A percentile compares a stretch with the other conserved stretches of the same genome.
These are phyloP conservation scores for Xiphophorus couchianus DNA, from an alignment of 2,113 vertebrate species.

Conservation along the genomic window DNA sequence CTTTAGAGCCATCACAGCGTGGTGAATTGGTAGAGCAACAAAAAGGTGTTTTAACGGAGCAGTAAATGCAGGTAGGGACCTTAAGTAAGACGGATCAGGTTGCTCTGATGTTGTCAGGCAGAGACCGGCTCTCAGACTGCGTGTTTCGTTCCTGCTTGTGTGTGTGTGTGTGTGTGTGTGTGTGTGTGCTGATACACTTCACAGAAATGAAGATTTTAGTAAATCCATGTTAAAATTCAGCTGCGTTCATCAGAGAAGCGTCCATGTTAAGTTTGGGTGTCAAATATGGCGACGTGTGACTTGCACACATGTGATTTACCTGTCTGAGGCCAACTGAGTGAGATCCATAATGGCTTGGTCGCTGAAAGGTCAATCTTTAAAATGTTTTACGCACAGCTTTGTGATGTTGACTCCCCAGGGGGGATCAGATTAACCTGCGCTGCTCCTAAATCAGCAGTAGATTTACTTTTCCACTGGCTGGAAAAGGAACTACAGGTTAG, in stretches of 20 bases:
- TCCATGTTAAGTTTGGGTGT: neutral
- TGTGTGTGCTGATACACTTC: conserved; percentile 16
- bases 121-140: conserved; percentile 45
- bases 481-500: conserved; percentile 5
- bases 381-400: conserved; percentile 63
- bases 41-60: conserved; percentile 71
- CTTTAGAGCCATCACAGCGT: conserved; percentile 61
- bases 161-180: conserved; percentile 22
- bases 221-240: conserved; percentile 19
- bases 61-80: conserved; percentile 75
- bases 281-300: neutral
- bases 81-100: conserved; percentile 68
- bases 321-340: conserved; percentile 42
- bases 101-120: conserved; percentile 68
- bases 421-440: conserved; percentile 40
- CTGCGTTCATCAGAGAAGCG: conserved; percentile 18
- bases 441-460: conserved; percentile 31
- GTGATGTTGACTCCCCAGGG: conserved; percentile 52
- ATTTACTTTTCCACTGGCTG: conserved; percentile 47
- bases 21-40: conserved; percentile 75
- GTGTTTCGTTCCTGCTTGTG: neutral
- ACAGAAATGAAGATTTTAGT: neutral
- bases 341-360: conserved; percentile 45
- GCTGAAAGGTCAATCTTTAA: conserved; percentile 73
- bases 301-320: conserved; percentile 22